Percentiles rank a stretch among this genome's conserved stretches.
Conservation (phyloP, 2,113 vertebrate genomes). For the Pituophis catenifer region DNA sequence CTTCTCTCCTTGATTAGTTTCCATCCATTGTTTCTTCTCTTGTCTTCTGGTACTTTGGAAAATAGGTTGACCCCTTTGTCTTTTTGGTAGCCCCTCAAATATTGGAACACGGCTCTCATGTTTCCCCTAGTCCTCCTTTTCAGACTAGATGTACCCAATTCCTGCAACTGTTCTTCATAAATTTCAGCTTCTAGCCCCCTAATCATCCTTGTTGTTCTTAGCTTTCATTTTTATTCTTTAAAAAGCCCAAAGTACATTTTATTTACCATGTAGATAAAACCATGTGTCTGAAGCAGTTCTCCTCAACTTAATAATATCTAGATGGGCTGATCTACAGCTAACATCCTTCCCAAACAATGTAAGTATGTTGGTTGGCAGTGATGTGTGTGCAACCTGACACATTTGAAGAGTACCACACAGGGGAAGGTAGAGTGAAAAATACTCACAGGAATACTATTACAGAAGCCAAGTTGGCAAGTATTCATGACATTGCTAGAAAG, state of each 20-base stretch:
- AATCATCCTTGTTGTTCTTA: background rate
- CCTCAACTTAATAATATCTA: background rate
- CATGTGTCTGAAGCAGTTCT: background rate
- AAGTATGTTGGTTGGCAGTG: background rate
- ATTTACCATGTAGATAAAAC: background rate
- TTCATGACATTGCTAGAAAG: background rate
- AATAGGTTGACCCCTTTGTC: background rate
- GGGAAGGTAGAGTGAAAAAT: background rate
- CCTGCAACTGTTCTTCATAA: background rate
- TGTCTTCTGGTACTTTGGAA: background rate
- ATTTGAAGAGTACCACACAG: background rate
- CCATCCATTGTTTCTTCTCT: background rate
- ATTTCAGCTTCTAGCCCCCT: background rate
- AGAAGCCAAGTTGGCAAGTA: background rate
- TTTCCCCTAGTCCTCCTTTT: background rate
- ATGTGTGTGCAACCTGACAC: background rate
- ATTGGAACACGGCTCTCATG: background rate
- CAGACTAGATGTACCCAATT: background rate
- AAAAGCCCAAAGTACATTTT: background rate
- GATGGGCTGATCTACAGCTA: background rate
- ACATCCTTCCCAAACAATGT: background rate
- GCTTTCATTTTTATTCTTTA: background rate
- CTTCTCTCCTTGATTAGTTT: background rate
- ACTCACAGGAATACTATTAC: background rate
- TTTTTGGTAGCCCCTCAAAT: background rate